Base-by-base conservation (phyloP, 2,113 vertebrate species). In the Plecotus auritus region DNA sequence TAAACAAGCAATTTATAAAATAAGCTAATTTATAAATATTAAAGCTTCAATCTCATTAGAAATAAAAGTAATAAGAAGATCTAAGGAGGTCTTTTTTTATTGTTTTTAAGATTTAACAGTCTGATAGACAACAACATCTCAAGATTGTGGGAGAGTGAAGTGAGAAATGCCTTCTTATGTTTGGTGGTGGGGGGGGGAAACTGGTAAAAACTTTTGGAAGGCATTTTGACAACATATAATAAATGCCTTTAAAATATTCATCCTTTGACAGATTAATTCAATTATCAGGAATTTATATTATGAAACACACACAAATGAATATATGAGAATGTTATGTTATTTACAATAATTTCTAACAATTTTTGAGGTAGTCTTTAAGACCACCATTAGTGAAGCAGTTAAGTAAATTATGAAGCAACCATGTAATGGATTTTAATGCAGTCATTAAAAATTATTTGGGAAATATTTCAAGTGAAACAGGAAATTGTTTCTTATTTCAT, bases 61-160 rank as follows among this genome's bases (percentile, higher is more conserved):
- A 88, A 45, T 77, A 9, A 54, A 93, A 90, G 45, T 80, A 96
- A 83, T 82, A 90, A 74, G 88, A 74, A 84, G n/a, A 66, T 28
- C 45, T 64, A n/a, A 45, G 2, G 23, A 64, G 61, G 23, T 64
- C 37, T 66, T 89, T 82, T 82, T 32, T 77, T 42, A 40, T 89
- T 82, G 32, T 77, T 54, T 56, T 70, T 3, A 61, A 26, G 74
- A 78, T 69, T 61, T 91, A 11, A 82, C 73, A 88, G 0, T 20
- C 22, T 70, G 49, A 56, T 66, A 67, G 20, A 83, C 4, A 85
- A 37, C 88, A 70, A 80, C 32, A 47, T 64, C 35, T 35, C 22
- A 37, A 32, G n/a, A 18, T 5, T 76, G 30, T 32, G 35, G 16
- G 18, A 40, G 5, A 37, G 54, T 35, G 16, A 22, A 54, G 7